Evolutionary conservation across 2,888 invertebrate species (phyloP).

Genomic region (Drosophila merina): DNA sequence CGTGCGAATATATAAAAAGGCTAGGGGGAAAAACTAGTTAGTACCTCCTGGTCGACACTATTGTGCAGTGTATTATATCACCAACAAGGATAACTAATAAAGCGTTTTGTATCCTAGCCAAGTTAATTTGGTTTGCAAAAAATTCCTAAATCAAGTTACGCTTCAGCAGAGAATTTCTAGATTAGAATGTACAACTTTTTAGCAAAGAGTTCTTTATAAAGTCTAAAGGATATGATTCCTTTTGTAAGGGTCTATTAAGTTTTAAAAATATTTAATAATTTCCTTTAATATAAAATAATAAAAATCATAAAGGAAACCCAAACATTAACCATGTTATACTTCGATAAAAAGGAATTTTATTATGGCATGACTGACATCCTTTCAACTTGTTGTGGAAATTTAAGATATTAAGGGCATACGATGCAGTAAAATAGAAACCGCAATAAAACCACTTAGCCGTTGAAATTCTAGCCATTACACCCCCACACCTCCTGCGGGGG

Average conservation of each 20-base stretch:
- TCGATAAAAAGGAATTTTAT: neutral
- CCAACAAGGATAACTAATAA: constrained; percentile 1
- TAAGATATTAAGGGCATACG: neutral
- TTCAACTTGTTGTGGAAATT: neutral
- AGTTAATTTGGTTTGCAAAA: neutral
- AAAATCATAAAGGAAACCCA: too few relatives aligned
- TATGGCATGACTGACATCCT: too few relatives aligned
- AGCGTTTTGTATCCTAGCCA: neutral
- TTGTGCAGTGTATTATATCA: neutral
- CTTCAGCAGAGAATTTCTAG: neutral
- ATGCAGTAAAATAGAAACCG: constrained; percentile 21
- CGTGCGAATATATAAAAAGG: constrained; percentile 28
- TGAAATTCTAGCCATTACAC: constrained; percentile 14
- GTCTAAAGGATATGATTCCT: too few relatives aligned
- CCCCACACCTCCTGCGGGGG: neutral
- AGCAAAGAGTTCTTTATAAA: too few relatives aligned
- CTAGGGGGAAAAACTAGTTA: neutral
- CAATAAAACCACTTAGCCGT: constrained; percentile 39
- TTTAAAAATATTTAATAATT: too few relatives aligned
- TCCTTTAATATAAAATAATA: too few relatives aligned
- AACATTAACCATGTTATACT: neutral
- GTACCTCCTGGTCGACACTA: neutral
- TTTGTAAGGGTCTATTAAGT: too few relatives aligned
- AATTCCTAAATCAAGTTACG: neutral
- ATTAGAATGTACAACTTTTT: too few relatives aligned